phyloP scores from a whole-genome alignment of 2,113 vertebrate genomes.

The Corythornis madagascariensis region DNA sequence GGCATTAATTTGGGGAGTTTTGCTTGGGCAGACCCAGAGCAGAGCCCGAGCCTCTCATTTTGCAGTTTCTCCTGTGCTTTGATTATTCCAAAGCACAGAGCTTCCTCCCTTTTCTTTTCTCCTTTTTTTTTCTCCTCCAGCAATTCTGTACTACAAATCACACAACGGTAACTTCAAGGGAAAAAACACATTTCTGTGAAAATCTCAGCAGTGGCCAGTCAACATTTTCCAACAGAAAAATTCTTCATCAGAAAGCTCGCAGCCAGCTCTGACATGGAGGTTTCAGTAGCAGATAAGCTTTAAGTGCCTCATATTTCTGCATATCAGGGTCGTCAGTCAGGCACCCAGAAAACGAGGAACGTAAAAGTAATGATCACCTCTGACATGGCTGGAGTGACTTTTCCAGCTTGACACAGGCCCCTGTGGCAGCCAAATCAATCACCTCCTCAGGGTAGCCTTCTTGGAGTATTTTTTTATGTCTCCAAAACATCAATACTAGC shows the following conservation, averaged over 20 bases:
- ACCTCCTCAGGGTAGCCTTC: not conserved
- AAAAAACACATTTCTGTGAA: not conserved
- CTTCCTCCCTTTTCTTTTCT: not conserved
- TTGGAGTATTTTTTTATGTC: not conserved
- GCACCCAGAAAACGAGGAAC: not conserved
- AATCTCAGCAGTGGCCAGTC: slow-evolving; percentile 1
- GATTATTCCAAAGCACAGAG: not conserved
- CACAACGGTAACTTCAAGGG: not conserved
- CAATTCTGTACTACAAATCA: not conserved
- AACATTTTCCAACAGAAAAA: not conserved
- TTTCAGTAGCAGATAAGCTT: not conserved
- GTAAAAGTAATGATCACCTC: slow-evolving; percentile 33
- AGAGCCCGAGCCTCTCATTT: not conserved
- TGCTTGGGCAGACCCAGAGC: not conserved
- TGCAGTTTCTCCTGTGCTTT: not conserved
- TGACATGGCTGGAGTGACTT: slow-evolving; percentile 46
- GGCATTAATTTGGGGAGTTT: not conserved
- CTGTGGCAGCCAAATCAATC: not conserved
- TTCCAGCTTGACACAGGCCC: not conserved
- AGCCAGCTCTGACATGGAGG: not conserved
- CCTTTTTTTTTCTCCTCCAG: not conserved
- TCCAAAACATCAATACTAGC: slow-evolving; percentile 13
- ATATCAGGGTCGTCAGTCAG: slow-evolving; percentile 11
- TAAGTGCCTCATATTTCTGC: slow-evolving; percentile 55
- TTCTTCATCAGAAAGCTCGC: not conserved